A percentile compares a stretch with the other conserved stretches of the same genome.
Conservation (phyloP, 2,113 vertebrate genomes). For the Heptranchias perlo region DNA sequence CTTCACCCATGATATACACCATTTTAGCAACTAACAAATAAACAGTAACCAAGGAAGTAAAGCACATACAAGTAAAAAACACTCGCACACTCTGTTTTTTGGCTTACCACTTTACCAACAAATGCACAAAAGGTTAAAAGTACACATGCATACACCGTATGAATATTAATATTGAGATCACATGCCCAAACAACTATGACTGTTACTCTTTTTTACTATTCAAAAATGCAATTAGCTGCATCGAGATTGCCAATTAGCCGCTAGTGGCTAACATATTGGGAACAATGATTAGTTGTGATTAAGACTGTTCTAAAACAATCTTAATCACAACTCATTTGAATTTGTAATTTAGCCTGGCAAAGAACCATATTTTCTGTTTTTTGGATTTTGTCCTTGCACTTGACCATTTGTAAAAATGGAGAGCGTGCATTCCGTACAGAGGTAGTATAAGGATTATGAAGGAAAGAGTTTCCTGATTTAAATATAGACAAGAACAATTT, state of each 20-base stretch:
- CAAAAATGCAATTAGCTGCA: neutral
- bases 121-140: too few species aligned
- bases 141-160: too few species aligned
- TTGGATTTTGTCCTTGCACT: neutral
- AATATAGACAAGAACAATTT: neutral
- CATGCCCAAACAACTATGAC: neutral
- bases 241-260: neutral
- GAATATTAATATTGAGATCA: neutral
- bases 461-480: neutral
- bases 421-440: neutral
- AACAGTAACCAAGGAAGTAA: too few species aligned
- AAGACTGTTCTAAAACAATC: neutral
- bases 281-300: too few species aligned
- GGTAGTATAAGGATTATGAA: neutral
- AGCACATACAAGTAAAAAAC: too few species aligned
- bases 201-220: too few species aligned
- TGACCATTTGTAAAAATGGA: neutral
- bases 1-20: too few species aligned
- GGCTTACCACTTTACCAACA: too few species aligned
- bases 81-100: too few species aligned
- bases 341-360: neutral
- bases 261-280: neutral
- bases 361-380: neutral
- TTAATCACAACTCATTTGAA: neutral
- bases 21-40: too few species aligned